Conservation (phyloP, 2,888 invertebrate genomes). For the Dasypogon diadema region DNA sequence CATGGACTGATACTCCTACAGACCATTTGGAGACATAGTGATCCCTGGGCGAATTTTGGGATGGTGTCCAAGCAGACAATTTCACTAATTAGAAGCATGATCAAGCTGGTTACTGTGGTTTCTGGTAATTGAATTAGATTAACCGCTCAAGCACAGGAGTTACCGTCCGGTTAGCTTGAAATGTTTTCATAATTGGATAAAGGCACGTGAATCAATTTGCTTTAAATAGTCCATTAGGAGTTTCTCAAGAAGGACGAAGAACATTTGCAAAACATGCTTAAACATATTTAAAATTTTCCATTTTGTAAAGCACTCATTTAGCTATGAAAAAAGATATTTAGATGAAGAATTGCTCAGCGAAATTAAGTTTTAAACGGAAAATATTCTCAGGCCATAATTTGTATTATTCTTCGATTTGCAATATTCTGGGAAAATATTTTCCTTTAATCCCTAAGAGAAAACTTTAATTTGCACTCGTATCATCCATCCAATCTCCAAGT, state of each 20-base stretch:
- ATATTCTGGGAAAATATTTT: slow-evolving; percentile 21
- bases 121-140: slow-evolving; percentile 54
- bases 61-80: slow-evolving; percentile 54
- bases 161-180: slow-evolving; percentile 38
- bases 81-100: slow-evolving; percentile 56
- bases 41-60: slow-evolving; percentile 18
- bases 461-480: too few species aligned
- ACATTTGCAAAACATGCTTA: background rate
- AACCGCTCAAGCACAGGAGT: background rate
- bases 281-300: background rate
- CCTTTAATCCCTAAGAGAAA: slow-evolving; percentile 25
- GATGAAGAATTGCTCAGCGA: too few species aligned
- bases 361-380: background rate
- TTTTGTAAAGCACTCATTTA: too few species aligned
- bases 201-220: slow-evolving; percentile 14
- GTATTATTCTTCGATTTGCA: slow-evolving; percentile 16
- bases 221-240: slow-evolving; percentile 23
- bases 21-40: background rate
- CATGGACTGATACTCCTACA: too few species aligned
- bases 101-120: slow-evolving; percentile 55
- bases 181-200: slow-evolving; percentile 36
- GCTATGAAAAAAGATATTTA: too few species aligned
- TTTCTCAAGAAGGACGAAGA: background rate
- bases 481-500: too few species aligned
- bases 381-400: background rate